Evolutionary conservation across 2,113 vertebrate genomes (phyloP).

Genomic region (Passer domesticus): DNA sequence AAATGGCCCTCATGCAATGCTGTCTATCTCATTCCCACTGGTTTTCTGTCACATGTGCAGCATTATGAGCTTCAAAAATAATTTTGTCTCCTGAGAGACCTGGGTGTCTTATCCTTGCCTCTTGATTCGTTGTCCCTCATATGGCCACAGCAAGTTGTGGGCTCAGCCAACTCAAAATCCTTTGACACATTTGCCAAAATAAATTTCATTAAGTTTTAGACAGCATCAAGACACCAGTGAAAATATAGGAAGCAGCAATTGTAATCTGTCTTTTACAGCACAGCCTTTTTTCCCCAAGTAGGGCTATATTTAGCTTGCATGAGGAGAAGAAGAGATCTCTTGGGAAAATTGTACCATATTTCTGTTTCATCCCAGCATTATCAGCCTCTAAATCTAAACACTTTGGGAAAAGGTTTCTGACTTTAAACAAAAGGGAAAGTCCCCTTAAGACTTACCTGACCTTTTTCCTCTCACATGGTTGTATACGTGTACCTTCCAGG

Average conservation of each 20-base stretch:
- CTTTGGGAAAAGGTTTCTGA: neutral
- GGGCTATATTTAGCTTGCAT: neutral
- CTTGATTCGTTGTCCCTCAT: neutral
- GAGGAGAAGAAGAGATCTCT: neutral
- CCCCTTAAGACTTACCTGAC: neutral
- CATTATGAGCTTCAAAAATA: neutral
- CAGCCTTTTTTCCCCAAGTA: neutral
- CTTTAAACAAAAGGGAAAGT: neutral
- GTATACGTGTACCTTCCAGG: neutral
- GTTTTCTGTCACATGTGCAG: neutral
- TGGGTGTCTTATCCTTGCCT: accelerated
- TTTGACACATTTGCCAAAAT: neutral
- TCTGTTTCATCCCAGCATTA: neutral
- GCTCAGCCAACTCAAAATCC: neutral
- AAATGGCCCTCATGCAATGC: neutral
- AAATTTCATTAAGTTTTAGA: neutral
- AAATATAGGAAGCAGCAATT: neutral
- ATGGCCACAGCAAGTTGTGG: neutral
- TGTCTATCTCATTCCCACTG: neutral
- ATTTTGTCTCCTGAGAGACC: neutral
- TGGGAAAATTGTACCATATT: neutral
- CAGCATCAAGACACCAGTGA: neutral
- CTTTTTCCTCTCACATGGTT: neutral
- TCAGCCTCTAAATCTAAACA: neutral
- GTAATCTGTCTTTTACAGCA: neutral